phyloP scores from a whole-genome alignment of 2,113 vertebrate species.

The Canis aureus region DNA sequence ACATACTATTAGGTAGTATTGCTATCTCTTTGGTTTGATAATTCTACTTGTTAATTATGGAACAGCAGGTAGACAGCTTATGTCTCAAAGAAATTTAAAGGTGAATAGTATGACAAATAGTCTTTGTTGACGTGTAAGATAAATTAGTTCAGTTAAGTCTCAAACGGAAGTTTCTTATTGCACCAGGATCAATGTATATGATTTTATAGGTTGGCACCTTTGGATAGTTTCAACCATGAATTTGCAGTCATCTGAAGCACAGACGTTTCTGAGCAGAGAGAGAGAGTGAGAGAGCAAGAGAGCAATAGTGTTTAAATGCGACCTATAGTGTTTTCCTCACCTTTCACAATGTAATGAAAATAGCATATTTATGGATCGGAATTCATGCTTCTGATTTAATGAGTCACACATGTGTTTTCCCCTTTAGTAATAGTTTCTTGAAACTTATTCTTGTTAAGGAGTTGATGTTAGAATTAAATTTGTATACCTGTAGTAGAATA shows the following conservation, averaged over 20 bases:
- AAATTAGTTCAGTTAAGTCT: not conserved
- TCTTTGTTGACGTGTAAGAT: not conserved
- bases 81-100: slow-evolving; percentile 15
- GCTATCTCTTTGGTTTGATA: not conserved
- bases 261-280: not conserved
- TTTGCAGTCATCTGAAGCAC: not conserved
- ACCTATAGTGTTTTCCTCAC: slow-evolving; percentile 29
- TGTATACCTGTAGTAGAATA: not conserved
- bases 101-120: not conserved
- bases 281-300: not conserved
- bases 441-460: not conserved
- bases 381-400: not conserved
- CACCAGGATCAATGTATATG: not conserved
- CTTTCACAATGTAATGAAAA: slow-evolving; percentile 38
- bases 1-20: not conserved
- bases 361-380: slow-evolving; percentile 15
- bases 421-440: not conserved
- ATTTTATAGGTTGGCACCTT: not conserved
- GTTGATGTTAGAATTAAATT: not conserved
- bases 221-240: not conserved
- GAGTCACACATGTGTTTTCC: not conserved
- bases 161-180: not conserved
- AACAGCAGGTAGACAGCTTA: not conserved
- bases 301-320: not conserved
- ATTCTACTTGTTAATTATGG: slow-evolving; percentile 33